Conservation (phyloP, 2,797 vertebrate genomes). For the Darevskia mixta region DNA sequence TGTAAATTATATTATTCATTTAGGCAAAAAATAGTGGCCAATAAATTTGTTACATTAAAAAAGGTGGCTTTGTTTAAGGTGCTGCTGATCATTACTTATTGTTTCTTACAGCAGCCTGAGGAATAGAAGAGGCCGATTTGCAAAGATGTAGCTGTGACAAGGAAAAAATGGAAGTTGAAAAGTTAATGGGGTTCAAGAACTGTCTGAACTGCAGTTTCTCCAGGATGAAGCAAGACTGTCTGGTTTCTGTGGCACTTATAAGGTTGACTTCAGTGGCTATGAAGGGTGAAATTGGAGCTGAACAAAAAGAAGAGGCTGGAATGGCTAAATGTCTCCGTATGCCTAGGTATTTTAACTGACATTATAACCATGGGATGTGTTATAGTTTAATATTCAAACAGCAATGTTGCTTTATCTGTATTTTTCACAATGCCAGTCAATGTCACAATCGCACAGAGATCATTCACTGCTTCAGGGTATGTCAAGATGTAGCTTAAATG, state of each 20-base stretch:
- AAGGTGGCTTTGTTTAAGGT: constrained; percentile 19
- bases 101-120: neutral
- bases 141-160: neutral
- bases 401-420: constrained; percentile 19
- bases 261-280: constrained; percentile 26
- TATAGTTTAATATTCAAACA: constrained; percentile 27
- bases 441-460: constrained; percentile 1
- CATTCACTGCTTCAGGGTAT: neutral
- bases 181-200: neutral
- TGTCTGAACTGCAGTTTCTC: constrained; percentile 15
- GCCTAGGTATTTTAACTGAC: neutral
- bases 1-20: neutral
- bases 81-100: neutral
- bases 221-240: neutral
- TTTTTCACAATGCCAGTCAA: constrained; percentile 18
- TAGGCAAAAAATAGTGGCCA: neutral
- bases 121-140: constrained; percentile 25
- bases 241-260: constrained; percentile 18
- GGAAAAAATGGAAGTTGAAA: constrained; percentile 47
- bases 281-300: constrained; percentile 31
- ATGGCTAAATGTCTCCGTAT: neutral
- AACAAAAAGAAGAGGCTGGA: neutral
- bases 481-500: constrained; percentile 14
- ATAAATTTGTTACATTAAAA: neutral
- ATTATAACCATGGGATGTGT: neutral